A percentile compares a stretch with the other conserved stretches of the same genome.
These are phyloP conservation scores for Eupsilia transversa DNA, from an alignment of 2,888 invertebrate genomes.

Conservation along the genomic window DNA sequence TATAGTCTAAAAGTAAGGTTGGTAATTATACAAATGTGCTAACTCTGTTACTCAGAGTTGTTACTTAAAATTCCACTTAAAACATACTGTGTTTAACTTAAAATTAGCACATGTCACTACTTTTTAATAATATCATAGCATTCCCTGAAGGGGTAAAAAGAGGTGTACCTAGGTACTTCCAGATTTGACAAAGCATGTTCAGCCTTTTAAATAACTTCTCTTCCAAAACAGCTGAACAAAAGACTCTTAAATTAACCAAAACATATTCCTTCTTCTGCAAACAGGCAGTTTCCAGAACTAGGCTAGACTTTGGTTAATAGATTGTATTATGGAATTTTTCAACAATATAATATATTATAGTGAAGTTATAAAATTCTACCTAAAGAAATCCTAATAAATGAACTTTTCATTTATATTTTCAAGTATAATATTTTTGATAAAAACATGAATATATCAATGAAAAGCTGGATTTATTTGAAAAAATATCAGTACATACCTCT, in stretches of 20 bases:
- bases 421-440: neutral
- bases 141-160: neutral
- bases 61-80: neutral
- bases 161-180: neutral
- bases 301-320: neutral
- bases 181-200: no score
- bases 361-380: neutral
- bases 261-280: neutral
- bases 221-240: neutral
- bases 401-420: neutral
- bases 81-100: neutral
- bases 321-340: neutral
- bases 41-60: neutral
- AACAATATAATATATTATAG: neutral
- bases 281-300: neutral
- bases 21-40: neutral
- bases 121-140: neutral
- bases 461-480: neutral
- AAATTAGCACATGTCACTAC: neutral
- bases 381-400: neutral
- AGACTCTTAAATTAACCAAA: neutral
- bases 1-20: neutral
- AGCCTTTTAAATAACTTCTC: neutral
- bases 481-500: constrained; percentile 45
- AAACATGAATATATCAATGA: neutral